A percentile compares a stretch with the other conserved stretches of the same genome.
These are phyloP conservation scores for Chelmon rostratus DNA, from an alignment of 2,797 vertebrate genomes.

Conservation along the genomic window DNA sequence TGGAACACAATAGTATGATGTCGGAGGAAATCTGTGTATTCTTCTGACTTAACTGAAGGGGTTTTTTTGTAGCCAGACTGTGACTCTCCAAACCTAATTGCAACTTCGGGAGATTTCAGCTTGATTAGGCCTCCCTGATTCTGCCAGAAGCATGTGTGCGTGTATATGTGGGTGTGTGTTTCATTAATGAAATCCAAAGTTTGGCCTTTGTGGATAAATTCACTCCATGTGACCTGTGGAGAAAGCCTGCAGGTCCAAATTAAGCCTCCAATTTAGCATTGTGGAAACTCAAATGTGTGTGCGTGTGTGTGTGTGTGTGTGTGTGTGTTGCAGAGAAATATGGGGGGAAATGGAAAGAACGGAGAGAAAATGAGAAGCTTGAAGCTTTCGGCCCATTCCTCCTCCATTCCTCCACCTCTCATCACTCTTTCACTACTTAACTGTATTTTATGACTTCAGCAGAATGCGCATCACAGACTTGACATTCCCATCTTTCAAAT, in stretches of 20 bases:
- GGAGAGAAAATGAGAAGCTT: conserved; percentile 37
- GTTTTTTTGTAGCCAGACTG: conserved; percentile 56
- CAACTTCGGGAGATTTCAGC: conserved; percentile 71
- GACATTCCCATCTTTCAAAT: conserved; percentile 73
- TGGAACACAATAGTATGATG: conserved; percentile 9
- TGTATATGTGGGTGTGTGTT: conserved; percentile 44
- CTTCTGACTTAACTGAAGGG: conserved; percentile 34
- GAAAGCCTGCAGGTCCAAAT: conserved; percentile 72
- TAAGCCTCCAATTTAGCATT: conserved; percentile 75
- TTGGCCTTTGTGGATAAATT: conserved; percentile 73
- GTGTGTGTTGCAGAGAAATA: neutral
- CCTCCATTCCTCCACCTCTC: conserved; percentile 31
- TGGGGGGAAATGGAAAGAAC: conserved; percentile 11
- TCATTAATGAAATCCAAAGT: conserved; percentile 76
- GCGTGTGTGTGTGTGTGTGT: conserved; percentile 10
- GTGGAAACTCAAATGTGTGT: conserved; percentile 41
- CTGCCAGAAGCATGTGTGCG: conserved; percentile 50
- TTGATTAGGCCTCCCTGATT: conserved; percentile 71
- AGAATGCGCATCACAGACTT: conserved; percentile 64
- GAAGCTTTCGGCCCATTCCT: conserved; percentile 40
- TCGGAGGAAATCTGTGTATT: conserved; percentile 51
- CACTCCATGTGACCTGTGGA: conserved; percentile 72
- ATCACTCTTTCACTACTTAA: conserved; percentile 54
- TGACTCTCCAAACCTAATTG: conserved; percentile 74
- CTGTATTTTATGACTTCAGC: conserved; percentile 39